These are phyloP conservation scores for Grus americana DNA, from an alignment of 2,113 vertebrate species.

Conservation along the genomic window DNA sequence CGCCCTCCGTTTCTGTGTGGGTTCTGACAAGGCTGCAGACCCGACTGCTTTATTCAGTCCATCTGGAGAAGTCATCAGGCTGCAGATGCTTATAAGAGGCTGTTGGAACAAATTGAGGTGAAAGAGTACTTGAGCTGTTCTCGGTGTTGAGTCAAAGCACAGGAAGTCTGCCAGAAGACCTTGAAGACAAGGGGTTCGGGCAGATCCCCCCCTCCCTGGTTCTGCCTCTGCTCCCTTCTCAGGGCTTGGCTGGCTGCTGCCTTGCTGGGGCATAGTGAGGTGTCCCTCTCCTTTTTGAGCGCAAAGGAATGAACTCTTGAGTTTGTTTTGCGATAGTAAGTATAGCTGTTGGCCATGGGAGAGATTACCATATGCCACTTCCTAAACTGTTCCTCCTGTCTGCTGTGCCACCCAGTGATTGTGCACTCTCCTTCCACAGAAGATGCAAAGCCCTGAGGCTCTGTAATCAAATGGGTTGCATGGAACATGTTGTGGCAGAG, in stretches of 20 bases:
- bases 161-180: background rate
- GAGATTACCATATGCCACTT: background rate
- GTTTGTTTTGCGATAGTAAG: background rate
- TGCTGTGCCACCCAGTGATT: background rate
- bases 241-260: background rate
- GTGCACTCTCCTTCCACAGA: background rate
- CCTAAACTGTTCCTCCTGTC: background rate
- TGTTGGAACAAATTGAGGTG: background rate
- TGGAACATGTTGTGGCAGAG: background rate
- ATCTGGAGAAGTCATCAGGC: slow-evolving; percentile 37
- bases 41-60: background rate
- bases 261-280: rapidly evolving
- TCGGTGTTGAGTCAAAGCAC: background rate
- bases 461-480: rapidly evolving
- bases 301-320: rapidly evolving
- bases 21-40: background rate
- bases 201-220: background rate
- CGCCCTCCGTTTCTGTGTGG: background rate
- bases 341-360: background rate
- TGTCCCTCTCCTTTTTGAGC: background rate
- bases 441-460: background rate
- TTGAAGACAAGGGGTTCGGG: background rate
- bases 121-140: background rate
- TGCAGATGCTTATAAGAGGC: slow-evolving; percentile 14
- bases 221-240: background rate